Evolutionary conservation across 2,888 invertebrate species (phyloP).

Genomic region (Pheosia tremula): DNA sequence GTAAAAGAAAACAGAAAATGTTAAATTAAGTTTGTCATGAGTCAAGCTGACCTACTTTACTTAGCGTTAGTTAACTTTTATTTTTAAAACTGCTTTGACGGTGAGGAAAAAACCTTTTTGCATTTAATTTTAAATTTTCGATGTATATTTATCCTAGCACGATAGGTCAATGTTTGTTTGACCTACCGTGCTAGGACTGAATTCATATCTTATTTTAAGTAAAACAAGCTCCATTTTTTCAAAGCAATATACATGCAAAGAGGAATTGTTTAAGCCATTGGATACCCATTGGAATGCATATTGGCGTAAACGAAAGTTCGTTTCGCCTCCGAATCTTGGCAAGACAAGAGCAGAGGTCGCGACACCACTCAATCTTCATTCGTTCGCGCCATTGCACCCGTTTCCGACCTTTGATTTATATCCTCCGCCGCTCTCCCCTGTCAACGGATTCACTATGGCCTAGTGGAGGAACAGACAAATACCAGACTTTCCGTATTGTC

Average conservation of each 20-base stretch:
- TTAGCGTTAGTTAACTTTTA: background rate
- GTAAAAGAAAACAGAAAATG: constrained; percentile 32
- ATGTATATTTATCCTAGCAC: too few relatives aligned
- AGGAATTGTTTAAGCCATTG: background rate
- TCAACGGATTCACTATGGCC: constrained; percentile 25
- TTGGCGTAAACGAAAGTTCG: constrained; percentile 19
- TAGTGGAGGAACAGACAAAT: constrained; percentile 17
- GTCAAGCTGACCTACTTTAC: background rate
- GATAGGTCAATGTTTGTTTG: too few relatives aligned
- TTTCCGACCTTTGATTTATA: constrained; percentile 58
- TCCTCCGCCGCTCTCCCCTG: constrained; percentile 23
- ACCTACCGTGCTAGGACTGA: too few relatives aligned
- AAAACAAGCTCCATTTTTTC: too few relatives aligned
- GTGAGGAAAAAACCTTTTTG: too few relatives aligned
- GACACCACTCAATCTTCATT: constrained; percentile 44
- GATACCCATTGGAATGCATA: background rate
- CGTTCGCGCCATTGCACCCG: constrained; percentile 44
- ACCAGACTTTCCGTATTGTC: constrained; percentile 1
- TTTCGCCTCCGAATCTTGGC: constrained; percentile 30
- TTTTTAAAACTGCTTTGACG: background rate
- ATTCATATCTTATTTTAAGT: too few relatives aligned
- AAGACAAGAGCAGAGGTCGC: constrained; percentile 28
- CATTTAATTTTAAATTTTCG: too few relatives aligned
- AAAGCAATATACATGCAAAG: too few relatives aligned
- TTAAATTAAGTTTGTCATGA: constrained; percentile 20